A percentile compares a stretch with the other conserved stretches of the same genome.
Conservation (phyloP, 2,888 invertebrate genomes). For the Glaucopsyche alexis region DNA sequence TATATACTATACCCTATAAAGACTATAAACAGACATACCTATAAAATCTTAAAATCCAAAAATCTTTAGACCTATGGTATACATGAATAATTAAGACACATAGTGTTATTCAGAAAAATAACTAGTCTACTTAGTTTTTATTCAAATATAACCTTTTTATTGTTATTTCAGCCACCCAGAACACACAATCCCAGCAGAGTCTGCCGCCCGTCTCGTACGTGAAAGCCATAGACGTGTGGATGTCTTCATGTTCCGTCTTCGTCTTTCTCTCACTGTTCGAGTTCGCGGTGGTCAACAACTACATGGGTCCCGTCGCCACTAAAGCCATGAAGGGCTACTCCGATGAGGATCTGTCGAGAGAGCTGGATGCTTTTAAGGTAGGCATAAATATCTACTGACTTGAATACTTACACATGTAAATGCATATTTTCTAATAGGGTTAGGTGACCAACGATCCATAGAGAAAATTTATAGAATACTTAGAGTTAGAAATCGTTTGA, state of each 20-base stretch:
- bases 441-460: not conserved
- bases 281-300: conserved; percentile 94
- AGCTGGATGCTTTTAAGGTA: conserved; percentile 89
- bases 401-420: no score
- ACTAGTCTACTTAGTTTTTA: no score
- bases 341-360: conserved; percentile 87
- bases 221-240: conserved; percentile 95
- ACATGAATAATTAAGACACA: no score
- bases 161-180: conserved; percentile 87
- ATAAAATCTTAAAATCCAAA: no score
- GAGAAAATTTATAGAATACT: no score
- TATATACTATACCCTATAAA: no score
- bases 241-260: conserved; percentile 95
- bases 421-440: not conserved
- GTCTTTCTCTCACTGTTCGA: conserved; percentile 95
- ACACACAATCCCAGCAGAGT: conserved; percentile 93
- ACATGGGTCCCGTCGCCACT: conserved; percentile 91
- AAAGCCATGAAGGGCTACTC: conserved; percentile 95
- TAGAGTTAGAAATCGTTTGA: no score
- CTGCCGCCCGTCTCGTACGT: conserved; percentile 95
- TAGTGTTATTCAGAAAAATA: no score
- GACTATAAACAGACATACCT: no score
- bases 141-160: not conserved
- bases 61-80: no score
- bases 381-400: conserved; percentile 30